phyloP scores from a whole-genome alignment of 2,113 vertebrate genomes.

The Hoplias malabaricus region DNA sequence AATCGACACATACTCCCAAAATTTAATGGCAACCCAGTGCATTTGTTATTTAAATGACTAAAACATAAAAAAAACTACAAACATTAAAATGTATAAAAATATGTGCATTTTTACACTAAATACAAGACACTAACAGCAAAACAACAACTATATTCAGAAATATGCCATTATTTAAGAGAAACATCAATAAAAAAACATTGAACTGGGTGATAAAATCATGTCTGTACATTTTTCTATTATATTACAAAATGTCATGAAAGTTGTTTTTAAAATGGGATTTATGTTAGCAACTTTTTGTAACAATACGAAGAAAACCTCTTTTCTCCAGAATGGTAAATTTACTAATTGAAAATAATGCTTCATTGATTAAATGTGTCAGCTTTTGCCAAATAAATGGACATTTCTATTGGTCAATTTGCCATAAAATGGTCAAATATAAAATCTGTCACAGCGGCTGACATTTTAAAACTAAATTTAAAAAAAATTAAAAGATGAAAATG shows the following conservation, averaged over 20 bases:
- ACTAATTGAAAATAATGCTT: too few relatives aligned
- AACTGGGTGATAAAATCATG: background rate
- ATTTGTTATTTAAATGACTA: background rate
- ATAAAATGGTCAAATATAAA: too few relatives aligned
- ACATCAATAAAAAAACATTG: background rate
- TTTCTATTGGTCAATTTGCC: too few relatives aligned
- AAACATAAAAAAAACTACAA: slow-evolving; percentile 7
- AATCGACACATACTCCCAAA: background rate
- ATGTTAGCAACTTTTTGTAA: too few relatives aligned
- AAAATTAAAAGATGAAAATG: too few relatives aligned
- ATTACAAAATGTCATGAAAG: background rate
- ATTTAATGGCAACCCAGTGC: background rate
- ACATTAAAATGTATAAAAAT: slow-evolving; percentile 29
- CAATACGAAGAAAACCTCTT: too few relatives aligned
- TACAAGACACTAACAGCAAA: background rate
- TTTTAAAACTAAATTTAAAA: too few relatives aligned
- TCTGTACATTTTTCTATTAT: background rate
- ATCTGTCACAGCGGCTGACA: too few relatives aligned
- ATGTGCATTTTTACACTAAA: background rate
- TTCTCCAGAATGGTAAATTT: too few relatives aligned
- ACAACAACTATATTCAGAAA: background rate
- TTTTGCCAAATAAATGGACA: too few relatives aligned
- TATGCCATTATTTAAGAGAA: background rate
- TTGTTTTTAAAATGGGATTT: background rate
- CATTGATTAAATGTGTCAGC: too few relatives aligned